A percentile compares a stretch with the other conserved stretches of the same genome.
These are phyloP conservation scores for Microtus ochrogaster DNA, from an alignment of 2,113 vertebrate genomes.

Conservation along the genomic window DNA sequence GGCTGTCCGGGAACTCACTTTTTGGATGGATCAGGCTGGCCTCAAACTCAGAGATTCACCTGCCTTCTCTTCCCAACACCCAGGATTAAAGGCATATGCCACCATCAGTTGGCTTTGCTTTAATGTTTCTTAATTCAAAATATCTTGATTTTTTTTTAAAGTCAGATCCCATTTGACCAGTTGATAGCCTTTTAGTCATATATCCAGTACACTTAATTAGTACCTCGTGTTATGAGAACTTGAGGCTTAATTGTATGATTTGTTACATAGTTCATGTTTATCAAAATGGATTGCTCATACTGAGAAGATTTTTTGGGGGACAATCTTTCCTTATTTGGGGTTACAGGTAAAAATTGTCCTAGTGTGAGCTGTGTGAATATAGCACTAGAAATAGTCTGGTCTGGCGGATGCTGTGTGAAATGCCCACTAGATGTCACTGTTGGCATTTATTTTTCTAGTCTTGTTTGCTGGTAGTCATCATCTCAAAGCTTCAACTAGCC, in stretches of 20 bases:
- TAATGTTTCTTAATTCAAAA: conserved; percentile 28
- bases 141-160: conserved; percentile 2
- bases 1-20: neutral
- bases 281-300: neutral
- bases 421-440: conserved; percentile 87
- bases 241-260: neutral
- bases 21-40: neutral
- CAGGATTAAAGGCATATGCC: neutral
- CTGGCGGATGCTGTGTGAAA: neutral
- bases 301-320: neutral
- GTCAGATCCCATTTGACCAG: neutral
- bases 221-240: neutral
- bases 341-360: conserved; percentile 20
- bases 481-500: neutral
- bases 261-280: conserved; percentile 38
- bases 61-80: neutral
- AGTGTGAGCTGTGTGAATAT: fast-evolving
- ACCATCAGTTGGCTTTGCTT: neutral
- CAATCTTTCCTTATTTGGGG: conserved; percentile 19
- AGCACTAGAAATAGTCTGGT: neutral
- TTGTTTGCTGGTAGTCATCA: neutral
- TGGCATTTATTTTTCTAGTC: conserved; percentile 73
- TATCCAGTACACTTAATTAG: neutral
- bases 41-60: neutral
- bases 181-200: neutral